These are phyloP conservation scores for Eupithecia tripunctaria DNA, from an alignment of 2,888 invertebrate genomes.

Conservation along the genomic window DNA sequence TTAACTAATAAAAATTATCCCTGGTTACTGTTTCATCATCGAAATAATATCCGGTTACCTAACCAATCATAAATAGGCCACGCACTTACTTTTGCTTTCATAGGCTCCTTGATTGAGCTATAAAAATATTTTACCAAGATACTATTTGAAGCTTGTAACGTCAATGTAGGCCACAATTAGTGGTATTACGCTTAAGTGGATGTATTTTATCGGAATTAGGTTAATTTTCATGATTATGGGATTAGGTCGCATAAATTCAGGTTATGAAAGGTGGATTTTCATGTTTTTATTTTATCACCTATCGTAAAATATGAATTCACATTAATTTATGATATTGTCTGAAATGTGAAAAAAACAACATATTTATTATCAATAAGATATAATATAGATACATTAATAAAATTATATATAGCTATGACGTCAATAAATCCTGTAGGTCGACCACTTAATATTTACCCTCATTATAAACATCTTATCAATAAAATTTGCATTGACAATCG, in stretches of 20 bases:
- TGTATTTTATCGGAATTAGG: slow-evolving; percentile 20
- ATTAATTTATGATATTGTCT: neutral
- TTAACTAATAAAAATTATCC: neutral
- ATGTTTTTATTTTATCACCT: neutral
- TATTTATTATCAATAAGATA: neutral
- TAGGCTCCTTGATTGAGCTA: slow-evolving; percentile 36
- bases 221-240: slow-evolving; percentile 19
- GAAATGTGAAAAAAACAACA: neutral
- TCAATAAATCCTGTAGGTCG: neutral
- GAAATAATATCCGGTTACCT: slow-evolving; percentile 7
- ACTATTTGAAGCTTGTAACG: slow-evolving; percentile 21
- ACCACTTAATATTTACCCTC: neutral
- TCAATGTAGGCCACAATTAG: slow-evolving; percentile 35
- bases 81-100: slow-evolving; percentile 27
- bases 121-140: slow-evolving; percentile 31
- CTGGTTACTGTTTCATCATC: neutral
- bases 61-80: slow-evolving; percentile 31
- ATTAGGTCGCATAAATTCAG: slow-evolving; percentile 15
- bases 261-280: slow-evolving; percentile 9
- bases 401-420: neutral
- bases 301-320: slow-evolving; percentile 1
- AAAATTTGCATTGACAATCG: neutral
- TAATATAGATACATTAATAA: neutral
- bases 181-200: slow-evolving; percentile 26
- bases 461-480: neutral